These are phyloP conservation scores for Liasis olivaceus DNA, from an alignment of 2,797 vertebrate species.

Conservation along the genomic window DNA sequence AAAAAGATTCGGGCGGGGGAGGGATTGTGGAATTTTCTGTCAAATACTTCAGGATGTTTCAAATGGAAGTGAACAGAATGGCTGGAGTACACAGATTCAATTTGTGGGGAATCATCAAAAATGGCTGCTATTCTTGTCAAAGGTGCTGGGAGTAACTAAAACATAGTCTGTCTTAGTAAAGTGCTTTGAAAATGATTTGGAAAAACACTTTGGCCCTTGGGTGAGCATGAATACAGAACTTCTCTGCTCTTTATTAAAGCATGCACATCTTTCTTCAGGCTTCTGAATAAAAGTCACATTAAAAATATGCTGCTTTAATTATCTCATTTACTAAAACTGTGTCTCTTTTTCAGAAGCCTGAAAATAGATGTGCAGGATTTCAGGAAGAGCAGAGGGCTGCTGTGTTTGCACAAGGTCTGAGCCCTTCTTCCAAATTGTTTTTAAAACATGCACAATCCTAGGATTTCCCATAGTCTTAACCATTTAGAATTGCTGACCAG, in stretches of 20 bases:
- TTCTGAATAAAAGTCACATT: neutral
- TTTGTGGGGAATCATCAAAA: neutral
- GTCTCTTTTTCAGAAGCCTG: neutral
- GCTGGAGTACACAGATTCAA: neutral
- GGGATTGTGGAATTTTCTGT: neutral
- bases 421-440: neutral
- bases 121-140: neutral
- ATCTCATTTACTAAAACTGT: neutral
- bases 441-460: neutral
- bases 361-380: neutral
- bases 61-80: neutral
- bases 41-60: neutral
- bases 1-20: slow-evolving; percentile 16
- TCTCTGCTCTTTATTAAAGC: neutral
- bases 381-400: neutral
- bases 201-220: neutral
- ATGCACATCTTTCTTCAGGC: neutral
- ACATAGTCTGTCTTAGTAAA: neutral
- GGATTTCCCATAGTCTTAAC: neutral
- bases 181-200: neutral
- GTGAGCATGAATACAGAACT: neutral
- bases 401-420: neutral
- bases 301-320: neutral
- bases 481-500: neutral
- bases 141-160: neutral